Evolutionary conservation across 2,888 invertebrate species (phyloP).

Genomic region (Encarsia formosa): DNA sequence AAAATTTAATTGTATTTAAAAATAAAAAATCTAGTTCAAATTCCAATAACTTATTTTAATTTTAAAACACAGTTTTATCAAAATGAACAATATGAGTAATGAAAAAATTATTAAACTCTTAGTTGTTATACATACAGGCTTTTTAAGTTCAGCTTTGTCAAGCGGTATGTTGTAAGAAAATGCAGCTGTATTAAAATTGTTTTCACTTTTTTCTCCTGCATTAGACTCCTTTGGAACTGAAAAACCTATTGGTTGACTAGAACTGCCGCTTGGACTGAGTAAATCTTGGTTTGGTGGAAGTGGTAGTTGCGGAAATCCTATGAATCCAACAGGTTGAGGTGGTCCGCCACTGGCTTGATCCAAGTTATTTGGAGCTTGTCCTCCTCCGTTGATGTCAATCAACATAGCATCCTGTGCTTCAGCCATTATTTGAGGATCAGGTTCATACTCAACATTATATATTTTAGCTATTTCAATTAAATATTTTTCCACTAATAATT

Average conservation of each 20-base stretch:
- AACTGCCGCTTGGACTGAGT: conserved; percentile 30
- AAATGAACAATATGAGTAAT: not conserved
- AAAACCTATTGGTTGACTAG: conserved; percentile 38
- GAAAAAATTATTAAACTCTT: not conserved
- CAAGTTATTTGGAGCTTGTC: conserved; percentile 56
- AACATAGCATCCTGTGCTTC: conserved; percentile 57
- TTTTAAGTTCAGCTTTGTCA: conserved; percentile 47
- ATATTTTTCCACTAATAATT: conserved; percentile 88
- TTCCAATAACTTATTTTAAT: too few relatives aligned
- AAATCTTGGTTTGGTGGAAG: conserved; percentile 56
- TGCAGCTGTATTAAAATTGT: conserved; percentile 46
- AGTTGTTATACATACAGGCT: conserved; percentile 32
- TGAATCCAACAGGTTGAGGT: conserved; percentile 74
- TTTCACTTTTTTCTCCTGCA: conserved; percentile 38
- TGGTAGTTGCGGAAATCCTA: conserved; percentile 74
- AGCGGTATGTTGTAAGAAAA: conserved; percentile 69
- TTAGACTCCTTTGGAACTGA: conserved; percentile 34
- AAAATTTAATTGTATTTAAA: too few relatives aligned
- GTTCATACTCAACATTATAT: conserved; percentile 90
- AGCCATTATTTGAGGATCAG: conserved; percentile 87
- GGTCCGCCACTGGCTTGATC: conserved; percentile 53
- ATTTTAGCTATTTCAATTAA: conserved; percentile 95
- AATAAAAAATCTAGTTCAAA: too few relatives aligned
- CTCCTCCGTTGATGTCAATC: conserved; percentile 43
- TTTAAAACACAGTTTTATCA: too few relatives aligned